Evolutionary conservation across 2,888 invertebrate species (phyloP).

Genomic region (Euplagia quadripunctaria): DNA sequence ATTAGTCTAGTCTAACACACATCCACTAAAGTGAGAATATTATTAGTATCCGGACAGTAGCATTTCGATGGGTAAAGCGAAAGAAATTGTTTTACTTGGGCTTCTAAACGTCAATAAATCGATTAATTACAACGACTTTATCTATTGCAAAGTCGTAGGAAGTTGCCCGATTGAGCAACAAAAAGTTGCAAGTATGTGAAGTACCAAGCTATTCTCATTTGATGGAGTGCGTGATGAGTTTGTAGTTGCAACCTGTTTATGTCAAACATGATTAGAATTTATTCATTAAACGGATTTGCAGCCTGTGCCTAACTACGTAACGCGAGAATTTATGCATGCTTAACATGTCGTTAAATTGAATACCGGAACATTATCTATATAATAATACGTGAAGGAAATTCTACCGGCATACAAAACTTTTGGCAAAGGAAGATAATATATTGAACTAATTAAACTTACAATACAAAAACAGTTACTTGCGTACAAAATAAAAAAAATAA

Average conservation of each 20-base stretch:
- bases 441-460: too few species aligned
- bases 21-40: too few species aligned
- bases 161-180: not conserved
- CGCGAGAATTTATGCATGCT: constrained; percentile 14
- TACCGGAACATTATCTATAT: constrained; percentile 16
- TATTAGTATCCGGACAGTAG: too few species aligned
- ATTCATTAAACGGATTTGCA: constrained; percentile 5
- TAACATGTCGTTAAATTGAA: constrained; percentile 16
- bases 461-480: too few species aligned
- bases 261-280: constrained; percentile 22
- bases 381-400: not conserved
- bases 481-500: too few species aligned
- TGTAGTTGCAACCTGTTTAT: constrained; percentile 10
- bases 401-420: too few species aligned
- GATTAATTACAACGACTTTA: not conserved
- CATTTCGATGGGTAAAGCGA: too few species aligned
- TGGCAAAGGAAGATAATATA: too few species aligned
- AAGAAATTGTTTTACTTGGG: too few species aligned
- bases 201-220: not conserved
- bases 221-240: constrained; percentile 14
- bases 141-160: not conserved
- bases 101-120: too few species aligned
- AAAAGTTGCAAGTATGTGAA: constrained; percentile 18
- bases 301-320: not conserved
- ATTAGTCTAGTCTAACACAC: too few species aligned